Evolutionary conservation across 2,113 vertebrate species (phyloP).

Genomic region (Odontophorus gujanensis): DNA sequence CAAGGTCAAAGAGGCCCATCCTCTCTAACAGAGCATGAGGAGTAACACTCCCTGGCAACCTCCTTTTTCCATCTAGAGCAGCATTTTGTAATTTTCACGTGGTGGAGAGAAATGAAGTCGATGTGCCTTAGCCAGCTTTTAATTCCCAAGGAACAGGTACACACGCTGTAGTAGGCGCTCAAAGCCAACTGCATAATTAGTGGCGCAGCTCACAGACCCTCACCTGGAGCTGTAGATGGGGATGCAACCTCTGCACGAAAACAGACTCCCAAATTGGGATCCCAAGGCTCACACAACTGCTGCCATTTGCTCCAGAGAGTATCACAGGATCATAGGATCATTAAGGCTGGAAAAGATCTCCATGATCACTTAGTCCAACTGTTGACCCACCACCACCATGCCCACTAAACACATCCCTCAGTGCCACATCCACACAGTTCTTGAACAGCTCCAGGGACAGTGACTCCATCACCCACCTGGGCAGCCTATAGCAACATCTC

Average conservation of each 20-base stretch:
- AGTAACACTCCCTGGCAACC: not conserved
- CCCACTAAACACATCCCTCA: too few species aligned
- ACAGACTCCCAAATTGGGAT: not conserved
- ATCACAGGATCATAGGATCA: too few species aligned
- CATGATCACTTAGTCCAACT: too few species aligned
- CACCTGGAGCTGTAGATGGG: not conserved
- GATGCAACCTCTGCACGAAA: not conserved
- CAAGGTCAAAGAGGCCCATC: slow-evolving; percentile 61
- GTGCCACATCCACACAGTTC: too few species aligned
- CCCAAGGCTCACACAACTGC: not conserved
- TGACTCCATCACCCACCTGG: too few species aligned
- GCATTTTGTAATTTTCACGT: slow-evolving; percentile 14
- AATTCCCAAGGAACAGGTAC: not conserved
- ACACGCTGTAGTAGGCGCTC: not conserved
- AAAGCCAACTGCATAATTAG: not conserved
- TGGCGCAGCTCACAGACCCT: not conserved
- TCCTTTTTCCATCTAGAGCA: slow-evolving; percentile 17
- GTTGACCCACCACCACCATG: too few species aligned
- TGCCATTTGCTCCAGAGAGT: not conserved
- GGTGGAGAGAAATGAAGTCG: slow-evolving; percentile 11
- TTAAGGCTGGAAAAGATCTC: too few species aligned
- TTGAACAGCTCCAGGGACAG: too few species aligned
- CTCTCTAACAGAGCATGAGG: not conserved
- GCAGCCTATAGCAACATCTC: too few species aligned
- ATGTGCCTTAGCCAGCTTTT: not conserved